These are phyloP conservation scores for Neosilurus mollespiculum DNA, from an alignment of 2,797 vertebrate species.

Conservation along the genomic window DNA sequence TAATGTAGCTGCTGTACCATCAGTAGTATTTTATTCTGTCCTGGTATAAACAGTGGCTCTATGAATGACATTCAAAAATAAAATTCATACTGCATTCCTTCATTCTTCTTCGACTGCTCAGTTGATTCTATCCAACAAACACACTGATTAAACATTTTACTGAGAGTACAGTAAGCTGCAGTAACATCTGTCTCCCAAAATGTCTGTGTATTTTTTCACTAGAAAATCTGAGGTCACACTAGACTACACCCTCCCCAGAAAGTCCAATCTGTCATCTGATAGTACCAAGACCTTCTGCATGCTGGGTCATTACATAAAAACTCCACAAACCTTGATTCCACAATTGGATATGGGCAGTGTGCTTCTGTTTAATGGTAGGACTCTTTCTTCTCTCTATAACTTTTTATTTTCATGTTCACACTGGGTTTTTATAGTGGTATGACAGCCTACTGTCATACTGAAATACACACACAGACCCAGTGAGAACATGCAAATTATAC, in stretches of 20 bases:
- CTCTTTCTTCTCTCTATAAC: not conserved
- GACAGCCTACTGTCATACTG: not conserved
- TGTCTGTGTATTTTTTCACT: constrained; percentile 38
- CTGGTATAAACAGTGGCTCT: not conserved
- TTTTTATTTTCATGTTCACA: not conserved
- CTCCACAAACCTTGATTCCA: constrained; percentile 66
- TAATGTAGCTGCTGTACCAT: not conserved
- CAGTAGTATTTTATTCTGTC: not conserved
- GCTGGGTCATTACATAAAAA: constrained; percentile 82
- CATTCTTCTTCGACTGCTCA: too few relatives aligned
- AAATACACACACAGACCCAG: too few relatives aligned
- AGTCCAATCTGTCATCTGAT: constrained; percentile 91
- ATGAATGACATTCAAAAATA: not conserved
- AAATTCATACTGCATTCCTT: not conserved
- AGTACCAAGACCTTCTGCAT: constrained; percentile 95
- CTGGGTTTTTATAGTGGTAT: not conserved
- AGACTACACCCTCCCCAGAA: constrained; percentile 90
- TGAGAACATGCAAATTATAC: too few relatives aligned
- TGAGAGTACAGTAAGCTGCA: not conserved
- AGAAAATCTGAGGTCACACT: constrained; percentile 89
- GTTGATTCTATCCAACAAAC: not conserved
- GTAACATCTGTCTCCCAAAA: not conserved
- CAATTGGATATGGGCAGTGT: constrained; percentile 89
- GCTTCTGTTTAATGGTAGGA: constrained; percentile 91
- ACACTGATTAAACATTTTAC: not conserved